Evolutionary conservation across 2,113 vertebrate genomes (phyloP), one percentile per base, ranked within the genome.

Genomic region (Rhagologus leucostigma): DNA sequence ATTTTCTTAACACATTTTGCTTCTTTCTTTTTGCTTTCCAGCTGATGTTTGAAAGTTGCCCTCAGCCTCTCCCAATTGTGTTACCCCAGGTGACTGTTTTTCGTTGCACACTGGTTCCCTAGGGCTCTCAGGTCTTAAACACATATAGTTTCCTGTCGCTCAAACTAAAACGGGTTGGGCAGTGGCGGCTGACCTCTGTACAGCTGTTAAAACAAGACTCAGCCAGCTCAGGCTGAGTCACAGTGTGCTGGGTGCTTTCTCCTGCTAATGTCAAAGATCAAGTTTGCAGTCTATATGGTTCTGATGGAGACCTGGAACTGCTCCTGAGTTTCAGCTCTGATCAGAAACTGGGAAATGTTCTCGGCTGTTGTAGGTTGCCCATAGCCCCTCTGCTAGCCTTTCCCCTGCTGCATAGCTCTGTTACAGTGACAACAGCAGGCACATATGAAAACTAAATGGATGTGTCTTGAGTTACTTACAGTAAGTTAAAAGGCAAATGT

Each of bases 121-220:
- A 30, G 17, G 41, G 30, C 53, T 60, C 15, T 59, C 33, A 22
- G 22, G 21, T n/a, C 42, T 75, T 56, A 57, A 37, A 35, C 17
- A n/a, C 13, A 9, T 7, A 22, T 0, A 0, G 6, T 85, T 90
- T 85, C 26, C 22, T 7, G 23, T 35, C 17, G 11, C 16, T 82
- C 22, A 60, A 15, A 41, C 11, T 53, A 15, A 49, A 88, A 37
- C 32, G 59, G 46, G 10, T 47, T 6, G 6, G 53, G 63, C 62
- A 64, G 62, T 20, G 59, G 42, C 7, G 22, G 13, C 37, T 59
- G 79, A 47, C 18, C 24, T 7, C 52, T 15, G n/a, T 24, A 16
- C 17, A 55, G 21, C 37, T 41, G 24, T 37, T 52, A 17, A 50
- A 82, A 23, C 21, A 64, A 57, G 6, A 8, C 12, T 7, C 33